Percentiles rank a stretch among this genome's conserved stretches.
Evolutionary conservation across 2,888 invertebrate genomes (phyloP).

Genomic region (Allolobophora icterica): DNA sequence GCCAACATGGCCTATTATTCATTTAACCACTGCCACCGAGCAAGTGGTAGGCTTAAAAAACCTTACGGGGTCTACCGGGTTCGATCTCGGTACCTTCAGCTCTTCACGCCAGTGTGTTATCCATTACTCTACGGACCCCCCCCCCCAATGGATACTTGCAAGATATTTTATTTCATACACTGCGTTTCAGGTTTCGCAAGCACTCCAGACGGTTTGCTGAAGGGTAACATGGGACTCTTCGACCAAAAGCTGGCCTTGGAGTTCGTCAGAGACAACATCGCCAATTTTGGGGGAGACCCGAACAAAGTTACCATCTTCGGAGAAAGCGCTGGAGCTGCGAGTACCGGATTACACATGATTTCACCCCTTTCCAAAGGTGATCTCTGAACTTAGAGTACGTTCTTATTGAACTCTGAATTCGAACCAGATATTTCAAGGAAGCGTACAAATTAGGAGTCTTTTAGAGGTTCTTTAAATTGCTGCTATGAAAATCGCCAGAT

Average conservation of each 20-base stretch:
- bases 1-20: no score
- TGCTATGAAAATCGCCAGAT: neutral
- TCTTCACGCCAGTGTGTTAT: no score
- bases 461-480: neutral
- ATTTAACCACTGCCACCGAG: no score
- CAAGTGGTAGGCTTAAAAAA: no score
- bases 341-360: slow-evolving; percentile 35
- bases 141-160: no score
- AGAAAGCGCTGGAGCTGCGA: slow-evolving; percentile 44
- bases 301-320: slow-evolving; percentile 43
- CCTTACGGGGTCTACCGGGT: no score
- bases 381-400: neutral
- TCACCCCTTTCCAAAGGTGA: slow-evolving; percentile 38
- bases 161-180: neutral
- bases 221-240: slow-evolving; percentile 42
- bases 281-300: slow-evolving; percentile 43
- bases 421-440: neutral
- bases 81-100: no score
- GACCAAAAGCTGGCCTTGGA: slow-evolving; percentile 42
- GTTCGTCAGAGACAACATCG: slow-evolving; percentile 44
- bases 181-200: slow-evolving; percentile 39
- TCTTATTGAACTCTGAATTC: neutral
- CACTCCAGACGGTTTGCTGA: slow-evolving; percentile 37
- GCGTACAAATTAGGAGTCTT: neutral
- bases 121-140: no score